Evolutionary conservation across 2,888 invertebrate species (phyloP).

Genomic region (Coremacera marginata): DNA sequence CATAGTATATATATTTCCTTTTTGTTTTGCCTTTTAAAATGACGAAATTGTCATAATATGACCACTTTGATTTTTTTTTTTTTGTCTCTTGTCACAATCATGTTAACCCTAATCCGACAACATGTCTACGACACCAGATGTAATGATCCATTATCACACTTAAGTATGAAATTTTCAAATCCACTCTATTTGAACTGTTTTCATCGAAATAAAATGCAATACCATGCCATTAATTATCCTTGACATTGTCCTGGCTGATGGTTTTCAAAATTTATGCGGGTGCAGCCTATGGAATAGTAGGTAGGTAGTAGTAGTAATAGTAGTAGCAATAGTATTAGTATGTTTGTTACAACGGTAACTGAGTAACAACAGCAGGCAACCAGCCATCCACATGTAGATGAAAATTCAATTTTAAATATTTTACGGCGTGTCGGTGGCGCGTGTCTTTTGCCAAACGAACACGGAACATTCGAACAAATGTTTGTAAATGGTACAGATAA

Average conservation of each 20-base stretch:
- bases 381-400: constrained; percentile 10
- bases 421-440: not conserved
- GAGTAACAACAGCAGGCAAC: constrained; percentile 8
- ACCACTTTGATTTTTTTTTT: too few species aligned
- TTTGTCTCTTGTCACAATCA: too few species aligned
- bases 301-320: not conserved
- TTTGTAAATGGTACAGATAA: constrained; percentile 5
- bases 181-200: not conserved
- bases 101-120: too few species aligned
- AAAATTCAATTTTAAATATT: constrained; percentile 26
- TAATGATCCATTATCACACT: not conserved
- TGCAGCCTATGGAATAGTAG: not conserved
- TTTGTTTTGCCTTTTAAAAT: too few species aligned
- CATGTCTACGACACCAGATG: not conserved
- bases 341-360: not conserved
- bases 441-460: not conserved
- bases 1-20: too few species aligned
- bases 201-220: constrained; percentile 20
- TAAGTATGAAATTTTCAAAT: not conserved
- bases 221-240: constrained; percentile 20
- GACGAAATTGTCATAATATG: too few species aligned
- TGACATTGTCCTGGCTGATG: not conserved
- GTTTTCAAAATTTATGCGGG: constrained; percentile 17
- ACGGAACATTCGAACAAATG: too few species aligned
- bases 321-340: not conserved